Percentiles rank a stretch among this genome's conserved stretches.
phyloP scores from a whole-genome alignment of 1,140 invertebrate genomes.

The Bombus waltoni region DNA sequence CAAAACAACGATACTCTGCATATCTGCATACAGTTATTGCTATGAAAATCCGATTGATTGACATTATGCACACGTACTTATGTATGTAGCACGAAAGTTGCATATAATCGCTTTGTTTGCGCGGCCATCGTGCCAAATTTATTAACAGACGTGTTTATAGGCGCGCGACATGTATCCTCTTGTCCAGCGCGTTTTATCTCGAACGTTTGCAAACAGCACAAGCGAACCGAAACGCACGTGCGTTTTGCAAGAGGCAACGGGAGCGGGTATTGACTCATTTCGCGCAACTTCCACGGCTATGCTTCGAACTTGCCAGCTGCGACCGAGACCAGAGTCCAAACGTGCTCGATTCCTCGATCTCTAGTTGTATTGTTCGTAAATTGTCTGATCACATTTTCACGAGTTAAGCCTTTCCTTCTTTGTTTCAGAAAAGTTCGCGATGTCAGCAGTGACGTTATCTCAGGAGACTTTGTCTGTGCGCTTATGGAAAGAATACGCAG shows the following conservation, averaged over 20 bases:
- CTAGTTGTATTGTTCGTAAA: slow-evolving; percentile 45
- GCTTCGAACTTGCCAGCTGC: slow-evolving; percentile 53
- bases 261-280: slow-evolving; percentile 62
- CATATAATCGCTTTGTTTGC: slow-evolving; percentile 15
- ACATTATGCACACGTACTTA: not conserved
- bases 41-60: slow-evolving; percentile 24
- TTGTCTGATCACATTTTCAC: slow-evolving; percentile 11
- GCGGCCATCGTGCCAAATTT: slow-evolving; percentile 2
- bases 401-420: slow-evolving; percentile 42
- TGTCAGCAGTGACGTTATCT: slow-evolving; percentile 51
- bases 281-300: slow-evolving; percentile 47
- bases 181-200: slow-evolving; percentile 30
- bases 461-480: not conserved
- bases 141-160: slow-evolving; percentile 3
- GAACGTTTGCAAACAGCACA: slow-evolving; percentile 38
- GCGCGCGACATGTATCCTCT: not conserved
- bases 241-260: slow-evolving; percentile 48
- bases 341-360: slow-evolving; percentile 19
- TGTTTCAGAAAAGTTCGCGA: slow-evolving; percentile 55
- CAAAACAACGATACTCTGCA: not conserved
- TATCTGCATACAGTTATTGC: not conserved
- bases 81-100: slow-evolving; percentile 20
- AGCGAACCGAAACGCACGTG: slow-evolving; percentile 57
- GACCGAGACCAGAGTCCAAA: slow-evolving; percentile 61
- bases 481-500: not conserved